phyloP scores from a whole-genome alignment of 2,888 invertebrate genomes.

The Lepidocyrtinus sp. region DNA sequence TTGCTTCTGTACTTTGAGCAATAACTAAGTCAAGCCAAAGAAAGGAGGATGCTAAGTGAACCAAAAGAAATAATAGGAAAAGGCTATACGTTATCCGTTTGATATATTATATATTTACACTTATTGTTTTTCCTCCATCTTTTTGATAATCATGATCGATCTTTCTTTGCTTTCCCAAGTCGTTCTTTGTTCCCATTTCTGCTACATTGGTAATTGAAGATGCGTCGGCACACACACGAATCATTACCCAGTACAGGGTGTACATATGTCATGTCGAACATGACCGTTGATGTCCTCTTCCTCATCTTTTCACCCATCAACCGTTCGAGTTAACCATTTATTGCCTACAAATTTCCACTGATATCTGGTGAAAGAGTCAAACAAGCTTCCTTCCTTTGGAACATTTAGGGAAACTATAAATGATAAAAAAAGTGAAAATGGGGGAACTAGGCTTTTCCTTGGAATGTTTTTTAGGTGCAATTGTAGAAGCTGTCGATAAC shows the following conservation, averaged over 20 bases:
- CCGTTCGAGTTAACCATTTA: no score
- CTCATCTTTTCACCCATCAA: constrained; percentile 13
- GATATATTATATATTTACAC: neutral
- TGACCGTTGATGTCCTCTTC: constrained; percentile 50
- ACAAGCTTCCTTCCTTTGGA: no score
- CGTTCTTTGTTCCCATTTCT: neutral
- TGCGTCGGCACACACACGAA: constrained; percentile 17
- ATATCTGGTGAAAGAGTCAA: no score
- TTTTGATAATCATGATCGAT: constrained; percentile 37
- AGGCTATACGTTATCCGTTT: neutral
- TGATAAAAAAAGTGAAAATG: constrained; percentile 39
- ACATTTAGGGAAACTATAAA: constrained; percentile 9
- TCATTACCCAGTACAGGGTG: constrained; percentile 26
- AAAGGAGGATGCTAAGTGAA: neutral
- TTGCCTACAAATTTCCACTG: no score
- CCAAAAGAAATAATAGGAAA: neutral
- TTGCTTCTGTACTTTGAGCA: neutral
- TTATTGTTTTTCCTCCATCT: no score
- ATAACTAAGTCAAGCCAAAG: neutral
- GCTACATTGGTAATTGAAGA: constrained; percentile 42
- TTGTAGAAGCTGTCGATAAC: constrained; percentile 60
- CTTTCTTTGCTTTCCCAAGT: constrained; percentile 4
- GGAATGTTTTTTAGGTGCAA: constrained; percentile 22
- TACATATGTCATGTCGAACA: constrained; percentile 56
- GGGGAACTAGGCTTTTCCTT: constrained; percentile 33